A percentile compares a stretch with the other conserved stretches of the same genome.
These are phyloP conservation scores for Smutsia gigantea DNA, from an alignment of 2,797 vertebrate genomes.

Conservation along the genomic window DNA sequence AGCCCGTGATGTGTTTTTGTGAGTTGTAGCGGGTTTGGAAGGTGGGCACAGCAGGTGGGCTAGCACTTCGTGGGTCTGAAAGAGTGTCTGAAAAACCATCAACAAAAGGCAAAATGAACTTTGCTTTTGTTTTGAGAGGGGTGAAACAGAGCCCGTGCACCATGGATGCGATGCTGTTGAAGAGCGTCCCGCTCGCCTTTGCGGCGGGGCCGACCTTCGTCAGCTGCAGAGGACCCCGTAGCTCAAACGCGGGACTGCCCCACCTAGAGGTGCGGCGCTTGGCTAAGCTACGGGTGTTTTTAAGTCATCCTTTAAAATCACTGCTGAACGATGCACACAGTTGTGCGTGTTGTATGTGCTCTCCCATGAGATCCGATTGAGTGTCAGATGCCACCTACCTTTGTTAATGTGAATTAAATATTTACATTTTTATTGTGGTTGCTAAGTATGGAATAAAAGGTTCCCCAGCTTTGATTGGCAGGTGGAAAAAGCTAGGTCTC, in stretches of 20 bases:
- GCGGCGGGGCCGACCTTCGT: not conserved
- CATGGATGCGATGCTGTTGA: not conserved
- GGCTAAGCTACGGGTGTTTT: not conserved
- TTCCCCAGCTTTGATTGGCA: not conserved
- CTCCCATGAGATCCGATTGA: not conserved
- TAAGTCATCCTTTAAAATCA: not conserved
- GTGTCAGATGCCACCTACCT: not conserved
- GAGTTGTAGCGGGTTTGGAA: not conserved
- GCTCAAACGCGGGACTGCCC: not conserved
- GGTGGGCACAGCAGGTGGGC: not conserved
- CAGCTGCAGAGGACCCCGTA: not conserved
- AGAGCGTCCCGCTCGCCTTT: not conserved
- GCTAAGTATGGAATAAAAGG: not conserved
- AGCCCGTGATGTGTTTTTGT: not conserved
- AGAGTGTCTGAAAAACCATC: not conserved
- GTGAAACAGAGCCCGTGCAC: not conserved
- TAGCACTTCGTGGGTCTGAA: not conserved
- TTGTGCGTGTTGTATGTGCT: not conserved
- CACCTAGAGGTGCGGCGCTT: not conserved
- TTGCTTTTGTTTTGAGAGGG: not conserved
- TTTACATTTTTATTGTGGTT: not conserved
- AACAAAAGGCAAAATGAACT: not conserved
- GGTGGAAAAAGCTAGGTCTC: not conserved
- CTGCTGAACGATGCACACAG: not conserved
- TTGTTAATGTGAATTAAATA: not conserved